Conservation (phyloP, 2,888 invertebrate genomes). For the Polyploca ridens region DNA sequence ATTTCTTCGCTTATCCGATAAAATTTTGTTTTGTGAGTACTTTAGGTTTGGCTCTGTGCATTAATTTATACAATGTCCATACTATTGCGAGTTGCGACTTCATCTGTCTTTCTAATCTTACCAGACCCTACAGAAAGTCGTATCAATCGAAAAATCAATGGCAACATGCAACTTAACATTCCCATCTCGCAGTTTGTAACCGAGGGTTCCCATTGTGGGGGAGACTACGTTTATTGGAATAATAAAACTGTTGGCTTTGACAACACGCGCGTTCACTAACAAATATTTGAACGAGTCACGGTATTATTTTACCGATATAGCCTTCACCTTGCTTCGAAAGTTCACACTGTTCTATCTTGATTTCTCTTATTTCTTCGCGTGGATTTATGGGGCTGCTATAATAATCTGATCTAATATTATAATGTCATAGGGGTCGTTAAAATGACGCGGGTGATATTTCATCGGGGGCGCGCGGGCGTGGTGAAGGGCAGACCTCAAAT, state of each 20-base stretch:
- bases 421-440: slow-evolving; percentile 31
- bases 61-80: too few relatives aligned
- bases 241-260: slow-evolving; percentile 65
- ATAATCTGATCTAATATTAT: slow-evolving; percentile 38
- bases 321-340: slow-evolving; percentile 31
- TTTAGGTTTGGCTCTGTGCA: too few relatives aligned
- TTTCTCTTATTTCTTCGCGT: slow-evolving; percentile 1
- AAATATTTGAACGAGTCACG: slow-evolving; percentile 36
- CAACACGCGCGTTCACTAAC: slow-evolving; percentile 43
- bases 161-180: slow-evolving; percentile 55
- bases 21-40: too few relatives aligned
- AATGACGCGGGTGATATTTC: slow-evolving; percentile 28
- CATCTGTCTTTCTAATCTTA: not conserved
- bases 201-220: slow-evolving; percentile 59
- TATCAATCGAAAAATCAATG: slow-evolving; percentile 51
- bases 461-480: slow-evolving; percentile 36
- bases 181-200: slow-evolving; percentile 41
- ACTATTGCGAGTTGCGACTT: too few relatives aligned
- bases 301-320: slow-evolving; percentile 24
- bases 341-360: slow-evolving; percentile 9
- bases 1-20: too few relatives aligned
- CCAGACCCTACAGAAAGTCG: not conserved
- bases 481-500: slow-evolving; percentile 20
- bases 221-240: slow-evolving; percentile 60
- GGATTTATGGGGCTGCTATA: slow-evolving; percentile 24